Base-by-base conservation (phyloP, 1,140 invertebrate species). In the Heliothis subflexa region DNA sequence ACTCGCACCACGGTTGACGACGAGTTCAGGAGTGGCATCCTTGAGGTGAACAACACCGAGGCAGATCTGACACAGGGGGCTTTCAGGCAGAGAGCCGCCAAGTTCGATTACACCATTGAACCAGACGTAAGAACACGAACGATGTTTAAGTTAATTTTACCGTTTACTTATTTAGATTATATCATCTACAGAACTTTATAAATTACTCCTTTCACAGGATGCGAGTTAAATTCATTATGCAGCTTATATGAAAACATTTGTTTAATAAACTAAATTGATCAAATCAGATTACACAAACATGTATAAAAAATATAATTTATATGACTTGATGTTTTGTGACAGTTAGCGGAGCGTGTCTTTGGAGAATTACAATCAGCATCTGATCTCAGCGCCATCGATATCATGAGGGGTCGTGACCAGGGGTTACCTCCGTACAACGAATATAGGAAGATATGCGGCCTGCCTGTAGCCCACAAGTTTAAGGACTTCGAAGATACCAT, bases 391-490 rank as follows among this genome's bases (percentile, higher is more conserved):
- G 83, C 96, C 3, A 88, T 96, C 52, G 97, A 97, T 86, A 96
- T 97, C 54, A 96, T 97, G 85, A 89, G 97, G 80, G 96, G 96
- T 0, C 88, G 97, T 80, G 97, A 97, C 89, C 96, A 97, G 85
- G 97, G 96, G 10, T 84, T 97, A 12, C 95, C 96, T 16, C 92
- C 95, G 0, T 97, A 97, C 84, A 97, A 96, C 84, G 95, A 96
- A 64, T 97, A 96, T 93, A 87, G 97, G 57, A 94, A 96, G 87
- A 90, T 97, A 59, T 96, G 96, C 81, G 95, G 96, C 0, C 86
- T 96, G 62, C 87, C 89, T 5, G 87, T 87, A 78, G 94, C 95
- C 13, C 86, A 85, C 16, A 85, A 83, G 54, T 96, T 96, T 91
- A 87, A 95, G n/a, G 95, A 96, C 76, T 92, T 96, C 57, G 90